A percentile compares a stretch with the other conserved stretches of the same genome.
phyloP scores from a whole-genome alignment of 2,797 vertebrate species.

The Babyrousa celebensis region DNA sequence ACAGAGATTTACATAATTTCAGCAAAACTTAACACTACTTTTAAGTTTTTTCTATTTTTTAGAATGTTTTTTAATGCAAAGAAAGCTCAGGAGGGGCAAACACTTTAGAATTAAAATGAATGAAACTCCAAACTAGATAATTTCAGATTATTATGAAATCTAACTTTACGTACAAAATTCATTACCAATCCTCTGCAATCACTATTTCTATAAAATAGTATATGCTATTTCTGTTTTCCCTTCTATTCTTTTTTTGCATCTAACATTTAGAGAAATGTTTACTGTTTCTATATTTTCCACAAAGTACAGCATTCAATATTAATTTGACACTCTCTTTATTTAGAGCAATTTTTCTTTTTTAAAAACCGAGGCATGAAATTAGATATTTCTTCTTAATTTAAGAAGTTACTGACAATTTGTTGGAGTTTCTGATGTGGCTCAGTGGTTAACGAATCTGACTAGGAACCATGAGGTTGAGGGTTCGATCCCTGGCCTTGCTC shows the following conservation, averaged over 20 bases:
- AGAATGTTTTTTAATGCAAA: slow-evolving; percentile 80
- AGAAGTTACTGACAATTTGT: not conserved
- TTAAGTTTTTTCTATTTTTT: slow-evolving; percentile 37
- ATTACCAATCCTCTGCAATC: not conserved
- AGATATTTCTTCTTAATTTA: not conserved
- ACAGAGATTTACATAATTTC: slow-evolving; percentile 82
- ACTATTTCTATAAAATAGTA: slow-evolving; percentile 7
- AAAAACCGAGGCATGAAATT: not conserved
- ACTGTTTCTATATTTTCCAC: not conserved
- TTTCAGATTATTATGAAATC: slow-evolving; percentile 68
- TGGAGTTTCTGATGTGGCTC: no score
- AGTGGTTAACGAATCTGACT: no score
- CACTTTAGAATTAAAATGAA: slow-evolving; percentile 44
- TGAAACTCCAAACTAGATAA: slow-evolving; percentile 48
- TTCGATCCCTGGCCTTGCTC: no score
- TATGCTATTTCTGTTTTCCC: not conserved
- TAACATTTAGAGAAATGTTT: not conserved
- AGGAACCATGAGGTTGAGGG: no score
- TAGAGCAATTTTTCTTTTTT: slow-evolving; percentile 4
- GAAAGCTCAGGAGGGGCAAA: slow-evolving; percentile 74
- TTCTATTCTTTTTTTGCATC: slow-evolving; percentile 12
- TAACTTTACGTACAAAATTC: not conserved
- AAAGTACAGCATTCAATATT: not conserved
- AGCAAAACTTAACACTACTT: slow-evolving; percentile 1
- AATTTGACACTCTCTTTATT: not conserved